Evolutionary conservation across 2,888 invertebrate species (phyloP).

Genomic region (Nebria brevicollis): DNA sequence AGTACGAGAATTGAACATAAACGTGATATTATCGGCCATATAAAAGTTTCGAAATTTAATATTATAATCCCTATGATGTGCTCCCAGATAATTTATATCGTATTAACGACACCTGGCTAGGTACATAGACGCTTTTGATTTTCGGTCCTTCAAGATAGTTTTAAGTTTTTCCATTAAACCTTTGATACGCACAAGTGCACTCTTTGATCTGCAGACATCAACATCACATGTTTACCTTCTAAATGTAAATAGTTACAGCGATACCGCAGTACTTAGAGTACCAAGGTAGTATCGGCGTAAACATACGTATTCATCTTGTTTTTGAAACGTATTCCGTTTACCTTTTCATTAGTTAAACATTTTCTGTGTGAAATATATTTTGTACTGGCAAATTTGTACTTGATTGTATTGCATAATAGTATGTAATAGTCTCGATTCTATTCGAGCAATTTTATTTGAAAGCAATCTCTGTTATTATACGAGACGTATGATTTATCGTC

Average conservation of each 20-base stretch:
- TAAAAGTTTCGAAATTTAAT: too few species aligned
- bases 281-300: background rate
- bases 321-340: background rate
- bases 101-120: background rate
- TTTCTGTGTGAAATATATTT: background rate
- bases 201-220: background rate
- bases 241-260: background rate
- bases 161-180: background rate
- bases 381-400: too few species aligned
- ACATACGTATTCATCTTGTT: background rate
- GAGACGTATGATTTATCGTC: background rate
- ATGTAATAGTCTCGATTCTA: too few species aligned
- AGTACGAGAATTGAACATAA: too few species aligned
- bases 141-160: background rate
- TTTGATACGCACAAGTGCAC: background rate
- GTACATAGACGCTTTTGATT: too few species aligned
- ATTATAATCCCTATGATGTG: background rate
- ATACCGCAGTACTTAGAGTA: background rate
- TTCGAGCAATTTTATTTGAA: background rate
- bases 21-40: too few species aligned
- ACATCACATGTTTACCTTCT: background rate
- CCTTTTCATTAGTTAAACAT: background rate
- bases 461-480: background rate
- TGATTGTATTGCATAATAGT: too few species aligned
- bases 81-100: background rate